Evolutionary conservation across 2,797 vertebrate species (phyloP), one percentile per base, ranked within the genome.

Genomic region (Pteronotus mesoamericanus): DNA sequence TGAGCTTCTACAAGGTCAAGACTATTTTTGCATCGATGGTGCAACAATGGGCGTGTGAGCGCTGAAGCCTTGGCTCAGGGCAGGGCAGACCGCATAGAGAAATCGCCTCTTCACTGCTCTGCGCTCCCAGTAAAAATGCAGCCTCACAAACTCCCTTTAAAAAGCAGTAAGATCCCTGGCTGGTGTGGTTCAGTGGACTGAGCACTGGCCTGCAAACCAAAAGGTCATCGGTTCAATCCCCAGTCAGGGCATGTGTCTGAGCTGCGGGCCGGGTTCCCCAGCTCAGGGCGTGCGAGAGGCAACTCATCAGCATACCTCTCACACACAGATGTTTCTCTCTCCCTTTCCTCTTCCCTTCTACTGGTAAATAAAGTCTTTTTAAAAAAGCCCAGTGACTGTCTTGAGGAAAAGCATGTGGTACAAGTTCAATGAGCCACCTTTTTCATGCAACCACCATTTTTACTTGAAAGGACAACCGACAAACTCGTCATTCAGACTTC

Each of bases 381-480:
- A n/a, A n/a, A n/a, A n/a, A 16, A 16, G 75, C 11, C 19, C 66
- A 2, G 18, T 3, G 64, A 29, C 44, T 1, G 29, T 21, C 26
- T 29, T 0, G 16, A 48, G 53, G 16, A 22, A 46, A 51, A 21
- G 66, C 53, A 10, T 3, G 0, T 0, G 55, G 6, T 3, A 5
- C 0, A 0, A 61, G 85, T 55, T 1, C 34, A 9, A 2, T 29
- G 10, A 48, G 77, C 77, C 6, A 3, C 55, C 24, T 4, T 12
- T 6, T 2, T n/a, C 71, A 1, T 0, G 1, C n/a, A 59, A 14
- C 71, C 14, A 0, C 24, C 51, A 6, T 29, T 37, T 39, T 51
- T 22, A 46, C 37, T 15, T 1, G 6, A 34, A 39, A 79, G 75
- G 72, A n/a, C 0, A 1, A 64, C 32, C 69, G 44, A 66, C 22